These are phyloP conservation scores for Cricetomys ansorgei DNA, from an alignment of 2,113 vertebrate genomes.

Conservation along the genomic window DNA sequence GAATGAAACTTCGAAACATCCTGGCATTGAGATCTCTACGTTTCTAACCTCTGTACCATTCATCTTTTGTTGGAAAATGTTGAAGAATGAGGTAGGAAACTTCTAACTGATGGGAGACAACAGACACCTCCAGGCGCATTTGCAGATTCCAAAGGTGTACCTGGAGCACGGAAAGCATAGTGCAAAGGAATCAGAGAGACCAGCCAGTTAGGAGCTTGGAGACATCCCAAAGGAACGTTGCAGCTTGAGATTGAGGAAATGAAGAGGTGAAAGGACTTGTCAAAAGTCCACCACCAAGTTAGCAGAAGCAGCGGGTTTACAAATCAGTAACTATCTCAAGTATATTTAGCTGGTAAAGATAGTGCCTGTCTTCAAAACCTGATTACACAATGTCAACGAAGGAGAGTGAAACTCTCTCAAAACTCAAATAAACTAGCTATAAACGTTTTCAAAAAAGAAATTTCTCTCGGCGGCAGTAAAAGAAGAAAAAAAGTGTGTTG, in stretches of 20 bases:
- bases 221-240: background rate
- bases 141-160: background rate
- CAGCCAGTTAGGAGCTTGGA: background rate
- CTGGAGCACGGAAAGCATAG: background rate
- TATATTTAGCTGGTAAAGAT: slow-evolving; percentile 22
- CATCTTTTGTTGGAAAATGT: background rate
- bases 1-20: background rate
- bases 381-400: background rate
- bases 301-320: slow-evolving; percentile 9
- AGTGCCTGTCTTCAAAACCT: background rate
- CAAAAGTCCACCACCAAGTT: slow-evolving; percentile 61
- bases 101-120: background rate
- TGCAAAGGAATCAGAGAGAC: background rate
- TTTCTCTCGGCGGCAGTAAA: background rate
- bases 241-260: background rate
- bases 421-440: background rate
- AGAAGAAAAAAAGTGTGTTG: background rate
- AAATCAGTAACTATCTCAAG: slow-evolving; percentile 70
- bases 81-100: background rate
- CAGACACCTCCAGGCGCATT: background rate
- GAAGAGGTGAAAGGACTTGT: slow-evolving; percentile 1
- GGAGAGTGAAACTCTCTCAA: background rate
- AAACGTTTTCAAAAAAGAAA: slow-evolving; percentile 29
- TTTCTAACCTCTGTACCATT: slow-evolving; percentile 23
- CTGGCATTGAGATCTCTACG: background rate